Conservation (phyloP, 1,140 invertebrate species). For the Drosophila oshimai region DNA sequence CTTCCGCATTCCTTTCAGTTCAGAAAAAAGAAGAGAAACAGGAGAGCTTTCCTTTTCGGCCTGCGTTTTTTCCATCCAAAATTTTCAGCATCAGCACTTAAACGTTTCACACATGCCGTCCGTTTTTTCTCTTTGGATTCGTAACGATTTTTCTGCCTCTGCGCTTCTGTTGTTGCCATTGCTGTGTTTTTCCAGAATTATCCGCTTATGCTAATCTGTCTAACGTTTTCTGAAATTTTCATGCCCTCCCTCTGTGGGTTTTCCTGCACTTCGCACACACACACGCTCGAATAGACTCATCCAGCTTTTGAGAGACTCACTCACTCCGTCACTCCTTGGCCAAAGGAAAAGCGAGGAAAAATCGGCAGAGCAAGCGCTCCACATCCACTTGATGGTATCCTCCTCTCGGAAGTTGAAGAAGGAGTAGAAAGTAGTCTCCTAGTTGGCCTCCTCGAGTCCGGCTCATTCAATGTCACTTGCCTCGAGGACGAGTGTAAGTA, state of each 20-base stretch:
- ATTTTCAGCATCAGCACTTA: slow-evolving; percentile 54
- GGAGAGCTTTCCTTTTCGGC: slow-evolving; percentile 16
- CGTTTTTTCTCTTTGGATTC: slow-evolving; percentile 22
- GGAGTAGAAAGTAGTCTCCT: slow-evolving; percentile 22
- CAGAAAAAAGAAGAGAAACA: slow-evolving; percentile 4
- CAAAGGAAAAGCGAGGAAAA: slow-evolving; percentile 26
- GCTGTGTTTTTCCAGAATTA: slow-evolving; percentile 53
- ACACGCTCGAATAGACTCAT: slow-evolving; percentile 48
- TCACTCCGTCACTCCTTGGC: too few relatives aligned
- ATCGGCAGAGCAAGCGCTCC: slow-evolving; percentile 28
- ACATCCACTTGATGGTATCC: slow-evolving; percentile 61
- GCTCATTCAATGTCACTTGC: slow-evolving; percentile 65
- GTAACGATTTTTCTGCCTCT: slow-evolving; percentile 1
- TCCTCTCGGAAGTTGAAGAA: background rate
- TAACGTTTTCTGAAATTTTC: slow-evolving; percentile 71
- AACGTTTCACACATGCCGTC: slow-evolving; percentile 57
- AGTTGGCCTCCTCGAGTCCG: slow-evolving; percentile 32
- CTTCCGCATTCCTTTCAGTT: slow-evolving; percentile 1
- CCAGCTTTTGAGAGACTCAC: slow-evolving; percentile 47
- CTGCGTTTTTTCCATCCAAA: slow-evolving; percentile 15
- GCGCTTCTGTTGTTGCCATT: slow-evolving; percentile 18
- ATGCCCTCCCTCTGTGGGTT: slow-evolving; percentile 24
- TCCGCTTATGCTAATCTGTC: slow-evolving; percentile 80
- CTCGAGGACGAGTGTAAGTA: slow-evolving; percentile 76
- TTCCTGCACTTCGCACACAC: slow-evolving; percentile 5